Base-by-base conservation (phyloP, 2,888 invertebrate species). In the Mylabris sibirica region DNA sequence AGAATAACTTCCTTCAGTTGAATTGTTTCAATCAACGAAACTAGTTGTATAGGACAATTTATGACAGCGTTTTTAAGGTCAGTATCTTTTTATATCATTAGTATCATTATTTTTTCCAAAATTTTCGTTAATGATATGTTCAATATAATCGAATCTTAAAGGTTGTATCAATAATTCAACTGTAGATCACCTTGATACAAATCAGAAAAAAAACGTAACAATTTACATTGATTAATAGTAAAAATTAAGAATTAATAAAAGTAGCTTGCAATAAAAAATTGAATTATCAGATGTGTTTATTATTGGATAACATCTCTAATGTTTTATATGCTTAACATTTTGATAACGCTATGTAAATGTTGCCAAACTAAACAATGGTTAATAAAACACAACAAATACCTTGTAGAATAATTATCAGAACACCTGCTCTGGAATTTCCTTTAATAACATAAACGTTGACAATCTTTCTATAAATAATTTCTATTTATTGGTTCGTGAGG, bases 281-380 rank as follows among this genome's bases (percentile, higher is more conserved):
- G 6, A 20, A 53, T 53, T 22, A 53, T 53, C 53, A 20, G 5
- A 41, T n/a, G 41, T 20, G 2, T 9, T 41, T 41, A 49, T 49
- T 17, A 49, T 3, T 4, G 20, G 4, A 3, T 22, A 57, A 57
- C 24, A 57, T 24, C 22, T 22, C 57, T 49, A 44, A 44, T 44
- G 49, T 20, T 57, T 57, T 57, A 20, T 22, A 24, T 24, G 20
- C 11, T 22, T 24, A 11, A 2, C n/a, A 4, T 2, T 3, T 12
- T 24, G 57, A 57, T 57, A 57, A 3, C 57, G 57, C 12, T 57
- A 14, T 57, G 57, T 24, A 57, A 57, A 57, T 24, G 22, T 57
- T 57, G 11, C 5, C 24, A 24, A 57, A 57, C 57, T 24, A 57
- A 57, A 57, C 24, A 57, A 24, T 22, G 57, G 22, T 24, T 57